A percentile compares a stretch with the other conserved stretches of the same genome.
Conservation (phyloP, 2,888 invertebrate genomes). For the Helobdella robusta region DNA sequence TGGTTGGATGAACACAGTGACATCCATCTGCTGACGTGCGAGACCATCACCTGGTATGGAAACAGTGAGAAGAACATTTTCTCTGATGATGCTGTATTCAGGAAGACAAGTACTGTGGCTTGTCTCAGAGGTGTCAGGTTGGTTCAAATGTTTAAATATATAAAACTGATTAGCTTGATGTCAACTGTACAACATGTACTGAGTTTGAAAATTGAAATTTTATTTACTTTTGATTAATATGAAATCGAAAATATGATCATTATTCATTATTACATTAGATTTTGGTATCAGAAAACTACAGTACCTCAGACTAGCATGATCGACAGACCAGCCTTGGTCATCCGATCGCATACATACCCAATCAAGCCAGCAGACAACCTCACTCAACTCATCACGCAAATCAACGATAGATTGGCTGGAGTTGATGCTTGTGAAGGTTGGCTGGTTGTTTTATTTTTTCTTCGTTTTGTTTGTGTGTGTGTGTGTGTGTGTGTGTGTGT, state of each 20-base stretch:
- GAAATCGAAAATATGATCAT: too few species aligned
- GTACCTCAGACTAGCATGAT: conserved; percentile 25
- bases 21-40: conserved; percentile 32
- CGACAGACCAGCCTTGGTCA: not conserved
- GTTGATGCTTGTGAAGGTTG: conserved; percentile 20
- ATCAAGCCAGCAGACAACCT: conserved; percentile 31
- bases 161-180: too few species aligned
- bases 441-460: too few species aligned
- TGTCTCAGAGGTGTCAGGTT: conserved; percentile 33
- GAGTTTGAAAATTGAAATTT: too few species aligned
- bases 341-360: conserved; percentile 31
- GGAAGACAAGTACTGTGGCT: conserved; percentile 24
- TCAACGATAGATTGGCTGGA: conserved; percentile 31
- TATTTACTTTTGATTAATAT: too few species aligned
- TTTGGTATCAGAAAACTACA: conserved; percentile 33
- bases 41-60: conserved; percentile 36
- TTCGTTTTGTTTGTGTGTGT: too few species aligned
- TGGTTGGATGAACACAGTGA: conserved; percentile 35
- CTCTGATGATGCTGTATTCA: conserved; percentile 31
- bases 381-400: conserved; percentile 31
- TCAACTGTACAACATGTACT: too few species aligned
- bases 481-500: too few species aligned
- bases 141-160: not conserved
- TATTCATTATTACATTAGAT: too few species aligned
- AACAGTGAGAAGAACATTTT: conserved; percentile 31